Evolutionary conservation across 35 echinoderm and acorn worm genomes (phyloP).

Genomic region (Lytechinus pictus): DNA sequence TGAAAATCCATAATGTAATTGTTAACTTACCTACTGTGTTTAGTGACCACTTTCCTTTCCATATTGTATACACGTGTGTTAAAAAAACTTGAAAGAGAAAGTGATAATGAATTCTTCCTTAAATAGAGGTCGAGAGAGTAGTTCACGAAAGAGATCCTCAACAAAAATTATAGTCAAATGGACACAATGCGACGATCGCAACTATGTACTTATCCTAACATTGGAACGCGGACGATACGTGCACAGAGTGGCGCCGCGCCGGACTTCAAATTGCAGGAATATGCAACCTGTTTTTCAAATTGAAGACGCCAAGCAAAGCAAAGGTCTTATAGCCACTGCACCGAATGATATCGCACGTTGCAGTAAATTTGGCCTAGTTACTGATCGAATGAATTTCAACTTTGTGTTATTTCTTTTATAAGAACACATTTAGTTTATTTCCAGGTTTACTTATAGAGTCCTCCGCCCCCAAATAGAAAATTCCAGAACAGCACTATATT

Average conservation of each 20-base stretch:
- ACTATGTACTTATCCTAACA: not conserved
- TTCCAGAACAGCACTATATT: too few species aligned
- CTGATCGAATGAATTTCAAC: not conserved
- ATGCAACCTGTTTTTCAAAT: not conserved
- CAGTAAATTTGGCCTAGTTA: not conserved
- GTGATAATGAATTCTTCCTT: not conserved
- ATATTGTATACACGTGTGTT: not conserved
- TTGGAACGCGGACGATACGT: not conserved
- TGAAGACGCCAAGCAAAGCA: not conserved
- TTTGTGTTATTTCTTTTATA: not conserved
- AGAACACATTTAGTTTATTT: not conserved
- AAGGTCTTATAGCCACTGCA: not conserved
- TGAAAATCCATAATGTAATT: too few species aligned
- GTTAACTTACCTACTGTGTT: not conserved
- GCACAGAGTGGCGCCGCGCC: not conserved
- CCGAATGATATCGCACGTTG: not conserved
- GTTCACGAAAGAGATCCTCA: not conserved
- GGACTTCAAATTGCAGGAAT: not conserved
- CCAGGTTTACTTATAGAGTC: too few species aligned
- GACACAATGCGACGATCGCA: not conserved
- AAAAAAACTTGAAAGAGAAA: not conserved
- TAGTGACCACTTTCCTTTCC: not conserved
- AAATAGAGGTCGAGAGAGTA: not conserved
- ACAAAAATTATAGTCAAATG: not conserved
- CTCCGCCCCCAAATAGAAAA: too few species aligned